Base-by-base conservation (phyloP, 2,888 invertebrate genomes). In the Chironomus tentans region DNA sequence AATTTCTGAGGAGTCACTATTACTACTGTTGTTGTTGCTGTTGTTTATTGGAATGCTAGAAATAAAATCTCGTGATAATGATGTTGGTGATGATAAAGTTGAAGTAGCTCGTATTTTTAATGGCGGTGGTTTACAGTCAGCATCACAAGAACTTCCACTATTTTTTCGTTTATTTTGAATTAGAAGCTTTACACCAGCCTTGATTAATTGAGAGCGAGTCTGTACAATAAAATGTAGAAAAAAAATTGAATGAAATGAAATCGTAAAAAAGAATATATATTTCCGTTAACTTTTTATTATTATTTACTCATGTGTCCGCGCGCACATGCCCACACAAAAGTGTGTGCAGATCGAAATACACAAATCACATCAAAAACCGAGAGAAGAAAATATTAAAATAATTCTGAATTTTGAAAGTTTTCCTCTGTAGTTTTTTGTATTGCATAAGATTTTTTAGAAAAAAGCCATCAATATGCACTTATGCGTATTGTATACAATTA, bases 151-250 rank as follows among this genome's bases (percentile, higher is more conserved):
- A 79, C 89, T 87, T 10, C 74, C 74, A 80, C 91, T 91, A 83
- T 88, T 87, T 84, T 92, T 91, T 82, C 94, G 88, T 83, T 95
- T 95, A 80, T 92, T 92, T 85, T 95, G 93, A 82, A 96, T 92
- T 81, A 94, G 92, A 81, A 94, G 87, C 86, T 95, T 95, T 83
- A 96, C 87, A 78, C 95, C 92, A 84, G 89, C 95, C 86, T 95
- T 95, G 85, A 96, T 95, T 79, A 95, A 88, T 85, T 94, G 93
- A 81, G 94, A 93, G 85, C 94, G 91, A 79, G 93, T 94, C 87
- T 93, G 90, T 2, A 28, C 28, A 28, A 10, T 38, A 2, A 38
- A 38, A 38, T 4, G 4, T 2, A 61, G 61, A 62, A 4, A 46
- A 73, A 69, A 48, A 61, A 50, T 28, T 18, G 68, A 68, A 38